Evolutionary conservation across 2,113 vertebrate genomes (phyloP).

Genomic region (Xenopus laevis): DNA sequence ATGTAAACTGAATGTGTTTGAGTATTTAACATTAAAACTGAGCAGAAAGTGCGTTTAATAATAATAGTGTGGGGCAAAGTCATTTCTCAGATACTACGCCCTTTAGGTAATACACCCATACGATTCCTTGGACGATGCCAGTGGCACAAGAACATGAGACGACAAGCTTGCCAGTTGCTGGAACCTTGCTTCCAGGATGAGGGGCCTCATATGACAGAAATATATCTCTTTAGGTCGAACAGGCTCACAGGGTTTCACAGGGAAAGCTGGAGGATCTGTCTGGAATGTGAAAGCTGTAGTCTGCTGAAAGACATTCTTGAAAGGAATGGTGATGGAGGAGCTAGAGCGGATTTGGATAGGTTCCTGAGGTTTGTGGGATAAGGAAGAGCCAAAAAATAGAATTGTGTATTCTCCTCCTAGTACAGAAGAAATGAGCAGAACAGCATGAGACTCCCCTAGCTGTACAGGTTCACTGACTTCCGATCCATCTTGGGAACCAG

Average conservation of each 20-base stretch:
- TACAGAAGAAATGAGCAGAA: conserved; percentile 64
- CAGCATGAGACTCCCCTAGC: conserved; percentile 68
- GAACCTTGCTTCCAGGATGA: conserved; percentile 34
- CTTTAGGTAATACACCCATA: conserved; percentile 79
- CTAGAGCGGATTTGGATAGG: conserved; percentile 66
- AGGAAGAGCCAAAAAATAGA: conserved; percentile 68
- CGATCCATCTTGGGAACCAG: conserved; percentile 62
- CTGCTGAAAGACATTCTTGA: conserved; percentile 81
- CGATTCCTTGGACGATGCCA: conserved; percentile 49
- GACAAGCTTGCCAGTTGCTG: conserved; percentile 66
- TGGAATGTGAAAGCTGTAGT: conserved; percentile 61
- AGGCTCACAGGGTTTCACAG: conserved; percentile 55
- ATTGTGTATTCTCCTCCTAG: conserved; percentile 69
- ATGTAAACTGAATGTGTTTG: no score
- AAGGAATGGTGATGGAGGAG: conserved; percentile 67
- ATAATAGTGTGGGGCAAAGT: background rate
- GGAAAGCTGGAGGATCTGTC: conserved; percentile 72
- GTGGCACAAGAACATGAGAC: conserved; percentile 60
- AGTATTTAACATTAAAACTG: no score
- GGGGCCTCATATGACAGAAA: conserved; percentile 66
- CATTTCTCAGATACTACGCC: conserved; percentile 56
- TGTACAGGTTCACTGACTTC: conserved; percentile 69
- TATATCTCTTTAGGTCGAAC: conserved; percentile 68
- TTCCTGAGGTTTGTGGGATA: conserved; percentile 76
- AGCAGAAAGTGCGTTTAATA: no score